Percentiles rank a stretch among this genome's conserved stretches.
phyloP scores from a whole-genome alignment of 2,888 invertebrate genomes.

The Trichopria drosophilae region DNA sequence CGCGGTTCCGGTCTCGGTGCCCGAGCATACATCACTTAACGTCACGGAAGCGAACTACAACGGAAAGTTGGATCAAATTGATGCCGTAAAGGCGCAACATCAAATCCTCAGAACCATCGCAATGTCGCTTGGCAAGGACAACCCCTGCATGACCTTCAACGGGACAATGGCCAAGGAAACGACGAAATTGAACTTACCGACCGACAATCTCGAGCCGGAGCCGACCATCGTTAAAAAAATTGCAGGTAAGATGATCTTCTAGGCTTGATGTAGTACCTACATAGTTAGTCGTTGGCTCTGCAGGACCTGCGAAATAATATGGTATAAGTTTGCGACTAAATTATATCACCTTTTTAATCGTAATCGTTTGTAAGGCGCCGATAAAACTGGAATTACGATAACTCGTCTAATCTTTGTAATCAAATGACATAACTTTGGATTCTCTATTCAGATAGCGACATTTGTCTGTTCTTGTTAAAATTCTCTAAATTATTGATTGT shows the following conservation, averaged over 20 bases:
- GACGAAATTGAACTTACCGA: constrained; percentile 38
- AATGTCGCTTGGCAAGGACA: constrained; percentile 40
- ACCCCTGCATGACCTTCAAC: constrained; percentile 36
- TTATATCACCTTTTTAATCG: too few relatives aligned
- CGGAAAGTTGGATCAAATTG: constrained; percentile 32
- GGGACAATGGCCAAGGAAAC: constrained; percentile 28
- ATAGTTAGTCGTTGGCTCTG: too few relatives aligned
- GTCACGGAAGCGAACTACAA: constrained; percentile 30
- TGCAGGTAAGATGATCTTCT: constrained; percentile 44
- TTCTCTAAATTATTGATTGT: too few relatives aligned
- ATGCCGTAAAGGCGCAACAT: constrained; percentile 9
- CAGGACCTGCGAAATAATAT: too few relatives aligned
- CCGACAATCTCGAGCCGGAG: constrained; percentile 43
- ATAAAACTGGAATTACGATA: too few relatives aligned
- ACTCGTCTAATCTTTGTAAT: too few relatives aligned
- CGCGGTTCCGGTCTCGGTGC: constrained; percentile 49
- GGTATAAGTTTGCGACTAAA: too few relatives aligned
- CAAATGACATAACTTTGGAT: too few relatives aligned
- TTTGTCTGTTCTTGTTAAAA: too few relatives aligned
- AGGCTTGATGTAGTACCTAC: too few relatives aligned
- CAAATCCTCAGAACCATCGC: constrained; percentile 15
- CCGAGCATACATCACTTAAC: constrained; percentile 45
- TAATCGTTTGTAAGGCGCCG: too few relatives aligned
- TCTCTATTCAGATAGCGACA: too few relatives aligned
- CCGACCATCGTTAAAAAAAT: constrained; percentile 45